phyloP scores from a whole-genome alignment of 2,888 invertebrate genomes.

The Yponomeuta evonymella region DNA sequence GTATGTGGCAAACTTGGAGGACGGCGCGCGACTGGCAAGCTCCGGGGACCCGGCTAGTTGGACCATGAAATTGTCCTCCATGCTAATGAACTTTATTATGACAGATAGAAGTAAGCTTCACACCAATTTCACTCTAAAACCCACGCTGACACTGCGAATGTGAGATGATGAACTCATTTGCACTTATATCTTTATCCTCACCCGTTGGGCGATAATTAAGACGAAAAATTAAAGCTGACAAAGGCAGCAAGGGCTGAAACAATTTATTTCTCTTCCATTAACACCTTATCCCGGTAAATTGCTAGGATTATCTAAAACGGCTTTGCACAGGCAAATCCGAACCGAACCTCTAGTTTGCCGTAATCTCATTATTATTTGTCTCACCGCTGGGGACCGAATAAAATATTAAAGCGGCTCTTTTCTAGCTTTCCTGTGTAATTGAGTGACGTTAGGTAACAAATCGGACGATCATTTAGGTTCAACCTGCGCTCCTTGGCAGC shows the following conservation, averaged over 20 bases:
- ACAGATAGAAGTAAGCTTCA: neutral
- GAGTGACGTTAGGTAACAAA: constrained; percentile 9
- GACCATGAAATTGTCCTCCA: constrained; percentile 2
- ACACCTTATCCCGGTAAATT: constrained; percentile 5
- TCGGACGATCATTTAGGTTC: constrained; percentile 10
- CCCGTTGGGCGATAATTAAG: neutral
- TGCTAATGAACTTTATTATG: constrained; percentile 2
- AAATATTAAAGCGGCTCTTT: constrained; percentile 4
- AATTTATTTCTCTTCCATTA: constrained; percentile 3
- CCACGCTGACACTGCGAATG: neutral
- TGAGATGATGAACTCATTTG: neutral
- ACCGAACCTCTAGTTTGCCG: neutral
- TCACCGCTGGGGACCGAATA: neutral
- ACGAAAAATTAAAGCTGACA: constrained; percentile 1
- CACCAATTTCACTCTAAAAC: neutral
- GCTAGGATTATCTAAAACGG: neutral
- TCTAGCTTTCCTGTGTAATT: constrained; percentile 1
- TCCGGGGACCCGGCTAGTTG: neutral
- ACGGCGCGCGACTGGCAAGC: neutral
- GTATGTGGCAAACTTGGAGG: neutral
- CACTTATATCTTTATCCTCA: neutral
- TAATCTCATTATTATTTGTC: constrained; percentile 11
- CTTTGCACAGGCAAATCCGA: neutral
- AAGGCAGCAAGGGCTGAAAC: neutral
- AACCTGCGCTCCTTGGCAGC: constrained; percentile 13